Evolutionary conservation across 2,113 vertebrate genomes (phyloP), one percentile per base, ranked within the genome.

Genomic region (Lagopus muta): DNA sequence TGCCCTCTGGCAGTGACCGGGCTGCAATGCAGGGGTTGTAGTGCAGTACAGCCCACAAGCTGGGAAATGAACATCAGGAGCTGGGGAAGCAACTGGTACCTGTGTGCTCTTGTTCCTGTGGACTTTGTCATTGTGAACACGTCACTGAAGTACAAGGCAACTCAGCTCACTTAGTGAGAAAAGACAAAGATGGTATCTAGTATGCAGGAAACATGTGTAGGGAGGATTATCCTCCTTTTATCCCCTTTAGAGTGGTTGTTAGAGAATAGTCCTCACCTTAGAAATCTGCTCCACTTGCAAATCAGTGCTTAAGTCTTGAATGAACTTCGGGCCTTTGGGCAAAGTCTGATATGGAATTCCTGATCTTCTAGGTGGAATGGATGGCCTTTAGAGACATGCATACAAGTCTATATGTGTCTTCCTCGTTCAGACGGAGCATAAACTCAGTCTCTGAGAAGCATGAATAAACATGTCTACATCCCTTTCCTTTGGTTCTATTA

Each of bases 401-500:
- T 48, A 62, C 69, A 24, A 32, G 15, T 69, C 57, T 1, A 0
- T 4, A 14, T 69, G 34, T 27, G 0, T 61, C 52, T 85, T 43
- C 58, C 30, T 70, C 7, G 0, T 40, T 80, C 22, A 8, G 36
- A 13, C 4, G 1, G 19, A 11, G 54, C 2, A 2, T 13, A 6
- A 22, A 15, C 2, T 36, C 45, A 8, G 48, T 40, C n/a, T 73
- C 43, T 3, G 62, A 47, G 20, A 60, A 79, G 16, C 0, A 0
- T 24, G 0, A 55, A 25, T 77, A 74, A 83, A 65, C 69, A 60
- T 61, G 62, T 60, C 71, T 19, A 67, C 67, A 43, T 18, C 17
- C 32, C 47, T 89, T 96, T 65, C 84, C 43, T 94, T 87, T 91
- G 89, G 76, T 91, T 50, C 92, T 96, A 18, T 90, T 97, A 98